These are phyloP conservation scores for Pipistrellus nathusii DNA, from an alignment of 2,797 vertebrate species.

Conservation along the genomic window DNA sequence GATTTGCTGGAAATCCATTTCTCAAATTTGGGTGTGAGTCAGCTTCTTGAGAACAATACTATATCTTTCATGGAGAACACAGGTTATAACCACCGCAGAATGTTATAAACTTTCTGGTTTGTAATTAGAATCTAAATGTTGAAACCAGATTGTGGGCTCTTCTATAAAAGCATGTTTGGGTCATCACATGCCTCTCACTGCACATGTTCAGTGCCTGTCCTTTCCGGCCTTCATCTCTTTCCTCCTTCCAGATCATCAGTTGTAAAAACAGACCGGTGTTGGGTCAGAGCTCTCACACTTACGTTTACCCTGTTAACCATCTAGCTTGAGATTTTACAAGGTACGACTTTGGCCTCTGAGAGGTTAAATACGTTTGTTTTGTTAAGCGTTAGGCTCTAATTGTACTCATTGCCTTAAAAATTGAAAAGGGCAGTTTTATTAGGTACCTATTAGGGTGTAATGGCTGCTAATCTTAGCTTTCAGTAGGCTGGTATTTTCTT, in stretches of 20 bases:
- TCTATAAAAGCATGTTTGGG: constrained; percentile 65
- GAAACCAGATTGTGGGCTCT: constrained; percentile 32
- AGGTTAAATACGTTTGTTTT: constrained; percentile 68
- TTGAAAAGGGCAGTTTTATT: constrained; percentile 76
- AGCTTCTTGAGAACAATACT: constrained; percentile 17
- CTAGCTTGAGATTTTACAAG: constrained; percentile 4
- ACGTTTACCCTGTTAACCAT: not conserved
- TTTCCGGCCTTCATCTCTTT: not conserved
- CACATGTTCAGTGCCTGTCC: not conserved
- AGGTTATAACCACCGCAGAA: not conserved
- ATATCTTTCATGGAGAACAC: not conserved
- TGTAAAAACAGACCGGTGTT: not conserved
- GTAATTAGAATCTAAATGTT: constrained; percentile 47
- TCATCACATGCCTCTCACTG: not conserved
- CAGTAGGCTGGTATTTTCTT: constrained; percentile 80
- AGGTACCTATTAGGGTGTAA: constrained; percentile 78
- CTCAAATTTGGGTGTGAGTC: constrained; percentile 29
- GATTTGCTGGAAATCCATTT: not conserved
- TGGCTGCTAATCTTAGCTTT: constrained; percentile 82
- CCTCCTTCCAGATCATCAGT: not conserved
- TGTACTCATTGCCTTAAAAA: constrained; percentile 73
- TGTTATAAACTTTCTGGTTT: constrained; percentile 23
- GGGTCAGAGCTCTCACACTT: not conserved
- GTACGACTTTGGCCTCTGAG: constrained; percentile 26
- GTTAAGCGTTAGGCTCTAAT: constrained; percentile 54